A percentile compares a stretch with the other conserved stretches of the same genome.
Evolutionary conservation across 2,113 vertebrate species (phyloP).

Genomic region (Emberiza fucata): DNA sequence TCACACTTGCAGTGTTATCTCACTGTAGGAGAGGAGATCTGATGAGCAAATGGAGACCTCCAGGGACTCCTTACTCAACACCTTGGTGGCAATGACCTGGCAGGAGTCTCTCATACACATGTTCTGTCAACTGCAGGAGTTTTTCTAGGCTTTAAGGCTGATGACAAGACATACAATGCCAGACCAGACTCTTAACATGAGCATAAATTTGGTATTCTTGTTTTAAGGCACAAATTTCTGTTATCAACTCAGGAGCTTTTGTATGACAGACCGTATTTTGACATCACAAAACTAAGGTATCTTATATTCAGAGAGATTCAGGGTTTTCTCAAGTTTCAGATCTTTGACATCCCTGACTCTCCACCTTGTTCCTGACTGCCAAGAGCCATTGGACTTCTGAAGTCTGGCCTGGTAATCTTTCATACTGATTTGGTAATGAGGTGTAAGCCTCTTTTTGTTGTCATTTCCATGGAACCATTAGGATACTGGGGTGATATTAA

Average conservation of each 20-base stretch:
- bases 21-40: not conserved
- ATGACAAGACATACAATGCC: not conserved
- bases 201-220: accelerated
- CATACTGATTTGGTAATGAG: accelerated
- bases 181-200: not conserved
- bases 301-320: not conserved
- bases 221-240: not conserved
- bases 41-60: not conserved
- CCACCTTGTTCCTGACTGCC: not conserved
- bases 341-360: not conserved
- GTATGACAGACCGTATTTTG: not conserved
- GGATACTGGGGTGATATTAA: not conserved
- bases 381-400: not conserved
- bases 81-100: not conserved
- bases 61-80: not conserved
- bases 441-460: not conserved
- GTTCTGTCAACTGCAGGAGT: not conserved
- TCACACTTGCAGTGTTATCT: not conserved
- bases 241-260: not conserved
- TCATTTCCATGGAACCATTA: not conserved
- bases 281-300: not conserved
- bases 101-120: not conserved
- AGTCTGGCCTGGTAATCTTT: not conserved
- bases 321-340: not conserved
- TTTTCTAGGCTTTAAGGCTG: not conserved